A percentile compares a stretch with the other conserved stretches of the same genome.
Conservation (phyloP, 2,888 invertebrate species). For the Melangyna quadrimaculata region DNA sequence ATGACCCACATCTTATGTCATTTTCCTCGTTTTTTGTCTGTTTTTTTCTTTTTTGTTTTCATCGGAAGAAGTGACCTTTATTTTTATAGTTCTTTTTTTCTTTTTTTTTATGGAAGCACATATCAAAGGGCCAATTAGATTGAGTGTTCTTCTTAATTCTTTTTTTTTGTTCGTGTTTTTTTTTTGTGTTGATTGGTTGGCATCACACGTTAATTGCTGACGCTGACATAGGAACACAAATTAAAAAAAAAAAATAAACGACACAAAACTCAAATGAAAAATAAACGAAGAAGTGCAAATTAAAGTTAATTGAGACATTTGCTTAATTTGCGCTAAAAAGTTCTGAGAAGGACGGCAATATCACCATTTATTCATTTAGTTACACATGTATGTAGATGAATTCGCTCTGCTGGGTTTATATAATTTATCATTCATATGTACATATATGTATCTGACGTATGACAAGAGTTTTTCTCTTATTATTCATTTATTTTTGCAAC, state of each 20-base stretch:
- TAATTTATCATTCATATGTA: background rate
- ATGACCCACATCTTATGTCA: slow-evolving; percentile 68
- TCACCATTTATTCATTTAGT: background rate
- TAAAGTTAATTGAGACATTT: slow-evolving; percentile 70
- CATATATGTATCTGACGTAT: background rate
- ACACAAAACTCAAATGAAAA: background rate
- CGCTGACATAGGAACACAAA: slow-evolving; percentile 23
- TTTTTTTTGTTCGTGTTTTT: background rate
- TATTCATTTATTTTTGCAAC: slow-evolving; percentile 12
- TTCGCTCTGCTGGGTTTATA: slow-evolving; percentile 3
- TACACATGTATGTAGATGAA: background rate
- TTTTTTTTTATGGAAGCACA: slow-evolving; percentile 6
- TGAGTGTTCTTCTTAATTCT: slow-evolving; percentile 35
- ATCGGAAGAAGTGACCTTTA: slow-evolving; percentile 56
- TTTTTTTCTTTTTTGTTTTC: slow-evolving; percentile 20
- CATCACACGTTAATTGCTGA: slow-evolving; percentile 65
- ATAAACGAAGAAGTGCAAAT: slow-evolving; percentile 48
- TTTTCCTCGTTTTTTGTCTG: background rate
- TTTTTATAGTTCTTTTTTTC: slow-evolving; percentile 8
- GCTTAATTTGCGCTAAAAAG: slow-evolving; percentile 51
- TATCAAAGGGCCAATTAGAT: slow-evolving; percentile 59
- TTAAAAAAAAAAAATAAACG: background rate
- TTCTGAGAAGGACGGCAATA: slow-evolving; percentile 47
- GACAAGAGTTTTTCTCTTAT: background rate
- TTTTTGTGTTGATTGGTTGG: slow-evolving; percentile 29